These are phyloP conservation scores for Ochropleura plecta DNA, from an alignment of 2,888 invertebrate genomes.

Conservation along the genomic window DNA sequence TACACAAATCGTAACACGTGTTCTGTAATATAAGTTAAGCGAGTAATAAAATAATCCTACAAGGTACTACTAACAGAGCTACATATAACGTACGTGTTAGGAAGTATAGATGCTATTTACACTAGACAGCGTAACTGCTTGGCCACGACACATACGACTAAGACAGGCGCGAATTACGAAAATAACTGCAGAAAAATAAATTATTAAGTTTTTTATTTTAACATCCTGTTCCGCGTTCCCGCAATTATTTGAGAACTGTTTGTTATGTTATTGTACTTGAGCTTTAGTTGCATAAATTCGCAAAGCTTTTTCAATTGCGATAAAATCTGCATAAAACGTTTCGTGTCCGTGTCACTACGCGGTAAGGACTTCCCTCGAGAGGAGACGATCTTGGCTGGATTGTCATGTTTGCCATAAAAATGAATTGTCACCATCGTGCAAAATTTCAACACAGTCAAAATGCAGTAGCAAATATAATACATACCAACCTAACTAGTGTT, in stretches of 20 bases:
- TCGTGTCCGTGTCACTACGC: background rate
- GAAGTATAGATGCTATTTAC: conserved; percentile 19
- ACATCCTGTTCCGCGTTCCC: background rate
- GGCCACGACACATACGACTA: background rate
- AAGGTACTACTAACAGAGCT: conserved; percentile 9
- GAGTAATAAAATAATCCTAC: conserved; percentile 18
- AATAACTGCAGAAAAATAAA: background rate
- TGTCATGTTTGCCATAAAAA: background rate
- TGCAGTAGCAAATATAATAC: background rate
- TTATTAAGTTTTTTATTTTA: background rate
- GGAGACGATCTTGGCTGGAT: background rate
- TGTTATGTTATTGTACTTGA: background rate
- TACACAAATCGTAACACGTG: background rate
- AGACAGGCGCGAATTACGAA: background rate
- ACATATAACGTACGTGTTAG: conserved; percentile 22
- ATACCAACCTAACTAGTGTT: too few species aligned
- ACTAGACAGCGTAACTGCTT: background rate
- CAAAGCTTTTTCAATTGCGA: background rate
- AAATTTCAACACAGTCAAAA: background rate
- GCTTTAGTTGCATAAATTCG: background rate
- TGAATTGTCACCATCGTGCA: background rate
- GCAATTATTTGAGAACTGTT: background rate
- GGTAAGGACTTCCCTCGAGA: background rate
- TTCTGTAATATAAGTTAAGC: background rate
- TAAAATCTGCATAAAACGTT: background rate